Evolutionary conservation across 2,888 invertebrate species (phyloP).

Genomic region (Boloria selene): DNA sequence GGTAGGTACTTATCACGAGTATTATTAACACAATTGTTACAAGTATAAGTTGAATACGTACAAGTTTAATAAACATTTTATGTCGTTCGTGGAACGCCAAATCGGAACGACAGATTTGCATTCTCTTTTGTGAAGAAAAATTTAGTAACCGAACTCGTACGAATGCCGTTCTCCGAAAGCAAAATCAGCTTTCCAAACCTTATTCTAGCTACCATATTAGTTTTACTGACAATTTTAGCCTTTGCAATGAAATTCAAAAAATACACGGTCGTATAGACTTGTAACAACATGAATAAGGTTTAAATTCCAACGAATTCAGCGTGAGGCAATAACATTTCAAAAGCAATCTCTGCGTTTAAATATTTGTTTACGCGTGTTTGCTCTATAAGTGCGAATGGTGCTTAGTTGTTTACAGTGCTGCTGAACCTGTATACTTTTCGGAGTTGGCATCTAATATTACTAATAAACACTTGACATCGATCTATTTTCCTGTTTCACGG

Average conservation of each 20-base stretch:
- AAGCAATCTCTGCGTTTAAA: constrained; percentile 72
- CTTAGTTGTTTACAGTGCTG: constrained; percentile 77
- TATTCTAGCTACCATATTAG: constrained; percentile 65
- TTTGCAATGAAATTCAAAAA: constrained; percentile 50
- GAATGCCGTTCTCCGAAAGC: constrained; percentile 64
- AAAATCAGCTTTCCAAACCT: constrained; percentile 67
- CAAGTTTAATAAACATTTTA: constrained; percentile 1
- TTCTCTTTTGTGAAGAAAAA: constrained; percentile 9
- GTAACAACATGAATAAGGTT: constrained; percentile 52
- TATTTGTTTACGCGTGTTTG: constrained; percentile 78
- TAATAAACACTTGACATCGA: constrained; percentile 72
- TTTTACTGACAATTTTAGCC: constrained; percentile 63
- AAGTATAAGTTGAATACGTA: not conserved
- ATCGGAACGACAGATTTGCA: constrained; percentile 4
- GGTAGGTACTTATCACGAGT: too few relatives aligned
- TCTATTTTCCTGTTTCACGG: constrained; percentile 48
- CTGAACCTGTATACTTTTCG: constrained; percentile 67
- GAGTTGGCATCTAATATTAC: constrained; percentile 63
- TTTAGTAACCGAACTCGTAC: constrained; percentile 39
- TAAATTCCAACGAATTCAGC: constrained; percentile 54
- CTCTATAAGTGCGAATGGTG: constrained; percentile 81
- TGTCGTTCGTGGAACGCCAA: constrained; percentile 1
- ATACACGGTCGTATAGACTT: constrained; percentile 51
- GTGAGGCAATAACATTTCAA: constrained; percentile 59
- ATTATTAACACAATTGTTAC: too few relatives aligned